Evolutionary conservation across 1,140 invertebrate species (phyloP), one percentile per base, ranked within the genome.

Genomic region (Halyomorpha halys): DNA sequence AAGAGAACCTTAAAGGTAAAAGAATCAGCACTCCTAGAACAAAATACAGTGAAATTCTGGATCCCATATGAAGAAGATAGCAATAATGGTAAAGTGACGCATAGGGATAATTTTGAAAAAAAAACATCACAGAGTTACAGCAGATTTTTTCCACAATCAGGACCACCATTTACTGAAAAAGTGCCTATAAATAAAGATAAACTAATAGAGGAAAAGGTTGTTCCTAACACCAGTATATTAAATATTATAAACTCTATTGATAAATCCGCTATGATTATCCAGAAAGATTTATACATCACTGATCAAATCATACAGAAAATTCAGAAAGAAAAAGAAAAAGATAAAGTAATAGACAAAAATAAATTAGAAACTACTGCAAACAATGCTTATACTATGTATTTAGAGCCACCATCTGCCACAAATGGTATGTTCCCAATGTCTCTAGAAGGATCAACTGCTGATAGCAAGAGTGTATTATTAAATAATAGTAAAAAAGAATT

Each of bases 271-370:
- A 23, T 66, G 13, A 63, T 66, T 2, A 66, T 66, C 25, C 27
- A 66, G 15, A 66, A 66, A 59, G 65, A 66, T 54, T 56, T 66
- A 11, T 66, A 66, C 30, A 66, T 62, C 0, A 63, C 60, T n/a
- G 61, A 63, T 21, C 44, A 61, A 56, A 66, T 66, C 16, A 54
- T 66, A 21, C 44, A 66, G 19, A 62, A 59, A 34, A 61, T 66
- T 6, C 54, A 66, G 49, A 39, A 66, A 11, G 49, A 59, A 39
- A 44, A 66, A 19, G 34, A 59, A 21, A 23, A 47, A 16, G 8
- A 44, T 2, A 59, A 18, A n/a, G 53, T 15, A 11, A 59, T 13
- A 39, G 34, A 39, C 1, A 39, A 39, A 39, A 39, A 39, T 39
- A 39, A 39, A 9, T 13, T 39, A 39, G 34, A 39, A 39, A 39